Percentiles rank a stretch among this genome's conserved stretches.
phyloP scores from a whole-genome alignment of 2,797 vertebrate genomes.

The Helarctos malayanus region DNA sequence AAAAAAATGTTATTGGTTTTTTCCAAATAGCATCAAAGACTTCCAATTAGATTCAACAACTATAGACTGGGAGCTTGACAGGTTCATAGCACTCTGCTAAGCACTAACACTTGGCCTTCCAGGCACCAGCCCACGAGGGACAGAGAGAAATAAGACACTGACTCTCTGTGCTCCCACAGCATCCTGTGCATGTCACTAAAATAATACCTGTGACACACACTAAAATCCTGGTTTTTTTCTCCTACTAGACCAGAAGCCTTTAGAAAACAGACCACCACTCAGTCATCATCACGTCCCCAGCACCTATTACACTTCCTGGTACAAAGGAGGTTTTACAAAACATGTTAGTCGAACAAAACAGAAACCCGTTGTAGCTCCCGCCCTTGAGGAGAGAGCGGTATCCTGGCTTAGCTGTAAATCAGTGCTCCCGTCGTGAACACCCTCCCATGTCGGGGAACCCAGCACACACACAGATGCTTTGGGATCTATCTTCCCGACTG shows the following conservation, averaged over 20 bases:
- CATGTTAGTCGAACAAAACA: background rate
- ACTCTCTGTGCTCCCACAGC: background rate
- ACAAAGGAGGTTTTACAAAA: background rate
- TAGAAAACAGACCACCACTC: background rate
- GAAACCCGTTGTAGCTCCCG: slow-evolving; percentile 18
- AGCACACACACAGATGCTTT: background rate
- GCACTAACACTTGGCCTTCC: background rate
- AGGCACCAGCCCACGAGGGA: background rate
- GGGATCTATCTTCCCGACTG: background rate
- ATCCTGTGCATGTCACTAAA: background rate
- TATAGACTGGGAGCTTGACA: background rate
- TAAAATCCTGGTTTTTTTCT: background rate
- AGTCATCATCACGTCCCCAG: background rate
- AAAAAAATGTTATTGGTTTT: slow-evolving; percentile 35
- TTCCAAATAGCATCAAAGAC: slow-evolving; percentile 27
- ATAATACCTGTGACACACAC: background rate
- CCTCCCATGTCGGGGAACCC: background rate
- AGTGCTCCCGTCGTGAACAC: background rate
- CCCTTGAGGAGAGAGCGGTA: background rate
- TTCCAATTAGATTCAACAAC: background rate
- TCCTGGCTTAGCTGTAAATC: background rate
- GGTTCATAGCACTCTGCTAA: background rate
- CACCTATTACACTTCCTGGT: background rate
- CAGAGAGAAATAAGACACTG: background rate
- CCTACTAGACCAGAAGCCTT: background rate